Evolutionary conservation across 2,888 invertebrate genomes (phyloP).

Genomic region (Trichopoda pennipes): DNA sequence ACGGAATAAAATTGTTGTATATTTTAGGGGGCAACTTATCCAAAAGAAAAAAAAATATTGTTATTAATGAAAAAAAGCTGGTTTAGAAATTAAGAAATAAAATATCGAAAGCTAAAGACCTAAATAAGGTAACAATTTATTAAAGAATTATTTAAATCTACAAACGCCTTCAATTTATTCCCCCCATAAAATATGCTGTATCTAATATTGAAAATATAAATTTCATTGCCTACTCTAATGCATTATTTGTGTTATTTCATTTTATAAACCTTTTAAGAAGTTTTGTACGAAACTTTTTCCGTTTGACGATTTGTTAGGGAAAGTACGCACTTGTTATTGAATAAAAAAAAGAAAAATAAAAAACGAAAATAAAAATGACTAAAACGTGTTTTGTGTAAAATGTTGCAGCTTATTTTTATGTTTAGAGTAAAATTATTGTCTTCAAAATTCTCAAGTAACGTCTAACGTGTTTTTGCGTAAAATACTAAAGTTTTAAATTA

Average conservation of each 20-base stretch:
- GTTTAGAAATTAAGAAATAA: no score
- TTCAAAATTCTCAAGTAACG: no score
- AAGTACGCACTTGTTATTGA: not conserved
- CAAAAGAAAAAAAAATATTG: no score
- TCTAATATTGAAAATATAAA: not conserved
- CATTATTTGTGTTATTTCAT: not conserved
- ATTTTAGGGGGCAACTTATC: no score
- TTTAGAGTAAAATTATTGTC: no score
- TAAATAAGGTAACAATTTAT: not conserved
- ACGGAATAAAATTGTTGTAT: no score
- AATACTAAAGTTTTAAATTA: no score
- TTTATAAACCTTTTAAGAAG: not conserved
- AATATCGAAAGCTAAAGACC: not conserved
- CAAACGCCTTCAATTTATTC: not conserved
- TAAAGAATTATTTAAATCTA: not conserved
- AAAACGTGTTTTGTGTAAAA: not conserved
- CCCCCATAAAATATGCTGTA: not conserved
- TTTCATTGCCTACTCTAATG: not conserved
- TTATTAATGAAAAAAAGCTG: no score
- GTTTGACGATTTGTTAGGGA: not conserved
- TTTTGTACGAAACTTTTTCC: not conserved
- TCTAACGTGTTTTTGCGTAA: no score
- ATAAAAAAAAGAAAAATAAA: not conserved
- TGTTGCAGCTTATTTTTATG: not conserved
- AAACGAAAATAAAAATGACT: not conserved